Evolutionary conservation across 1,140 invertebrate species (phyloP).

Genomic region (Leptinotarsa defecta): DNA sequence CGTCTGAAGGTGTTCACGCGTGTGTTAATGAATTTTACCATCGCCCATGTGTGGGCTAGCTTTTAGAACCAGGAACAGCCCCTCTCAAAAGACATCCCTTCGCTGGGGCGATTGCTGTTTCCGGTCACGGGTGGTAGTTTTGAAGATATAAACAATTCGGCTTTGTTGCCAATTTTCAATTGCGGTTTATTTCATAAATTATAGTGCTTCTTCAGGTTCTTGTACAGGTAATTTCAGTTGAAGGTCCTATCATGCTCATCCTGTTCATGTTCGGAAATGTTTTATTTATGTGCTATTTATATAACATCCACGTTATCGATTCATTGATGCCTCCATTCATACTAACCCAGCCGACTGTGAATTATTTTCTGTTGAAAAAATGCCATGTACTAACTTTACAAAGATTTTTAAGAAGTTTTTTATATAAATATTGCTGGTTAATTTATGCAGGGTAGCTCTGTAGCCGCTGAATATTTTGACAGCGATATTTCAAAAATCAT

Average conservation of each 20-base stretch:
- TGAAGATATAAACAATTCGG: conserved; percentile 1
- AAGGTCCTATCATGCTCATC: neutral
- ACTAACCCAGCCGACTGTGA: no score
- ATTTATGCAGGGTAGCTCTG: no score
- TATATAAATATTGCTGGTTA: no score
- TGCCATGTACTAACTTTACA: no score
- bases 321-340: neutral
- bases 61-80: conserved; percentile 92
- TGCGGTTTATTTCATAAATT: neutral
- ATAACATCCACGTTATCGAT: neutral
- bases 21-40: conserved; percentile 48
- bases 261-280: neutral
- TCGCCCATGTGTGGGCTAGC: conserved; percentile 89
- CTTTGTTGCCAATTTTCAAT: neutral
- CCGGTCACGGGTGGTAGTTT: neutral
- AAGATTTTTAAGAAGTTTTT: no score
- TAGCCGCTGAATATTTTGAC: no score
- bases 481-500: no score
- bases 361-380: no score
- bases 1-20: conserved; percentile 34
- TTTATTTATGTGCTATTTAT: neutral
- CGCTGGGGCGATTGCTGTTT: conserved; percentile 90
- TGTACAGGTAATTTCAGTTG: conserved; percentile 18
- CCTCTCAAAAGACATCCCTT: conserved; percentile 92
- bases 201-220: conserved; percentile 1